Base-by-base conservation (phyloP, 2,888 invertebrate genomes). In the Malacosoma neustria region DNA sequence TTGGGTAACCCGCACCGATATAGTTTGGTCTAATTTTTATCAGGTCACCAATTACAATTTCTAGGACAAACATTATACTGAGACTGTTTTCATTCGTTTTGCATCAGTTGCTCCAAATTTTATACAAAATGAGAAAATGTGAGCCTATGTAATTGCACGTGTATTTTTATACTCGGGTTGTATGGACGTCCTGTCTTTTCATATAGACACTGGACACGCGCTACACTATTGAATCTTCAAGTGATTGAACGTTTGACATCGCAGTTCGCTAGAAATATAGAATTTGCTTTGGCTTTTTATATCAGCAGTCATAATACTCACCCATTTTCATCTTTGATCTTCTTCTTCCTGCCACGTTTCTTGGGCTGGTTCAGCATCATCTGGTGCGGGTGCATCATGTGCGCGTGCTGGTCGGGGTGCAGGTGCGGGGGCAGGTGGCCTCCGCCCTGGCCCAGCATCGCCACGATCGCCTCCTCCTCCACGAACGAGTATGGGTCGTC, bases 401-500 rank as follows among this genome's bases (percentile, higher is more conserved):
- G 77, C 40, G 57, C 49, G 42, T 67, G 70, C 42, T 59, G 62
- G 34, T 70, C 70, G 44, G 61, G 65, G 56, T 87, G 85, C 57
- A 77, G 84, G 41, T 72, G 72, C 46, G 72, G 32, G 46, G 63
- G 46, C 61, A 64, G 43, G 61, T 49, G 57, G 63, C 45, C 56
- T 60, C 39, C 55, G 61, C 46, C 65, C 54, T 61, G 80, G 55
- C 82, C 81, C 55, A 88, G 75, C 64, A 89, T 87, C 35, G 86
- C 80, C 63, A 87, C 86, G 86, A 89, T 87, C 38, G 87, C 86
- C 51, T 93, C 93, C 63, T 94, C 94, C 69, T 93, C 93, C 46
- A 95, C 94, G 76, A 95, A 95, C 61, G 92, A 93, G 73, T 95
- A 95, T 2, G 94, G 93, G 72, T 94, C 94, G 54, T 92, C 91